Percentiles rank a stretch among this genome's conserved stretches.
phyloP scores from a whole-genome alignment of 2,888 invertebrate species.

The Gymnoscelis rufifasciata region DNA sequence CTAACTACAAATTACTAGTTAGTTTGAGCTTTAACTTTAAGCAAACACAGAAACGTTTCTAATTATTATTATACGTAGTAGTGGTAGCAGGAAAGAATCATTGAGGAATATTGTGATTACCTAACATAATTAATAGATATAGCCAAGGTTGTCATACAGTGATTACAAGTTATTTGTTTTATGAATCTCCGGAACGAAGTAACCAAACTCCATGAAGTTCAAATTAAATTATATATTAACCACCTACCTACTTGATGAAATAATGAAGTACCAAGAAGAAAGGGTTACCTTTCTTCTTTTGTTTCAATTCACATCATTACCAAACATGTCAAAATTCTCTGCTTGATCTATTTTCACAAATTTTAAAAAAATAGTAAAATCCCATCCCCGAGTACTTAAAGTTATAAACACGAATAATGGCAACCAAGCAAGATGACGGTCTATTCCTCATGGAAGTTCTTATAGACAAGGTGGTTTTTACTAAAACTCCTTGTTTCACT shows the following conservation, averaged over 20 bases:
- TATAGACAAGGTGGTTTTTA: conserved; percentile 72
- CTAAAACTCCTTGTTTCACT: conserved; percentile 63
- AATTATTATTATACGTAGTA: too few relatives aligned
- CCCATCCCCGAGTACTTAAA: conserved; percentile 50
- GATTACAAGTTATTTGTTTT: too few relatives aligned
- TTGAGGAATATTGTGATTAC: too few relatives aligned
- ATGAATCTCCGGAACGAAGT: too few relatives aligned
- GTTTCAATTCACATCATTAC: conserved; percentile 8
- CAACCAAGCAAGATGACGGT: conserved; percentile 71
- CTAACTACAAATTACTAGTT: too few relatives aligned
- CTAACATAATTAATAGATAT: too few relatives aligned
- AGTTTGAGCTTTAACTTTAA: too few relatives aligned
- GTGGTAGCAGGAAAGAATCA: too few relatives aligned
- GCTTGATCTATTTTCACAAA: conserved; percentile 21
- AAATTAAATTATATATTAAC: too few relatives aligned
- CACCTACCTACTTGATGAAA: background rate
- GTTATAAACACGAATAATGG: conserved; percentile 37
- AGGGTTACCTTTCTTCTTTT: conserved; percentile 13
- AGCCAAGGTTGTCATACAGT: too few relatives aligned
- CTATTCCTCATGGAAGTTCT: conserved; percentile 82
- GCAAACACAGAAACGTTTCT: too few relatives aligned
- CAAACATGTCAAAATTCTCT: conserved; percentile 24
- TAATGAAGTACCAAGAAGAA: background rate
- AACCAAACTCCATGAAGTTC: too few relatives aligned
- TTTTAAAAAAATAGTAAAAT: conserved; percentile 38